A percentile compares a stretch with the other conserved stretches of the same genome.
phyloP scores from a whole-genome alignment of 2,797 vertebrate species.

The Liparis tanakae region DNA sequence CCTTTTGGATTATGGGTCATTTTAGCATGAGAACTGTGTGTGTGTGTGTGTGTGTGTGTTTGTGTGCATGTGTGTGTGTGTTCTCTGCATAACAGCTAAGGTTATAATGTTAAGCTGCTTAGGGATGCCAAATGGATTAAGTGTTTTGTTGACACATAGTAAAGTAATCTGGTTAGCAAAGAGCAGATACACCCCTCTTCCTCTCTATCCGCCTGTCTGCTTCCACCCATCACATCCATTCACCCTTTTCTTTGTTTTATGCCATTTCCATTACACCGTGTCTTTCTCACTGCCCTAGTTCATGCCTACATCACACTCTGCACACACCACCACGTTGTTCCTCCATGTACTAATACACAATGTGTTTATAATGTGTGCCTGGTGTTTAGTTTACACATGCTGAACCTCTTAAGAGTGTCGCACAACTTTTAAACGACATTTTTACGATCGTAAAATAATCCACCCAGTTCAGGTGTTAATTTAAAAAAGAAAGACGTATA shows the following conservation, averaged over 20 bases:
- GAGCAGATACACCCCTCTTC: constrained; percentile 26
- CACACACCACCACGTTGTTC: constrained; percentile 7
- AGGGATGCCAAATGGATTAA: constrained; percentile 69
- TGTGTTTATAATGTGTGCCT: neutral
- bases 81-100: constrained; percentile 45
- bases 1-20: neutral
- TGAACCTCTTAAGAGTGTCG: neutral
- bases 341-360: neutral
- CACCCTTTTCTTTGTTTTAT: neutral
- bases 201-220: constrained; percentile 7
- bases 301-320: neutral
- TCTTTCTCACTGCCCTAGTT: neutral
- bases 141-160: constrained; percentile 74
- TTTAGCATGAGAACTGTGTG: neutral
- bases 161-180: constrained; percentile 71
- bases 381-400: neutral
- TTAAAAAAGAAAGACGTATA: neutral
- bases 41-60: constrained; percentile 12
- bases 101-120: constrained; percentile 74
- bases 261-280: neutral
- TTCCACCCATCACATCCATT: constrained; percentile 2
- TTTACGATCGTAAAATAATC: neutral
- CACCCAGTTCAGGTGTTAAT: neutral
- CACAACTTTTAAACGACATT: neutral
- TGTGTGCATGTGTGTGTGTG: neutral